Evolutionary conservation across 2,888 invertebrate species (phyloP).

Genomic region (Cataglyphis rosenhaueri): DNA sequence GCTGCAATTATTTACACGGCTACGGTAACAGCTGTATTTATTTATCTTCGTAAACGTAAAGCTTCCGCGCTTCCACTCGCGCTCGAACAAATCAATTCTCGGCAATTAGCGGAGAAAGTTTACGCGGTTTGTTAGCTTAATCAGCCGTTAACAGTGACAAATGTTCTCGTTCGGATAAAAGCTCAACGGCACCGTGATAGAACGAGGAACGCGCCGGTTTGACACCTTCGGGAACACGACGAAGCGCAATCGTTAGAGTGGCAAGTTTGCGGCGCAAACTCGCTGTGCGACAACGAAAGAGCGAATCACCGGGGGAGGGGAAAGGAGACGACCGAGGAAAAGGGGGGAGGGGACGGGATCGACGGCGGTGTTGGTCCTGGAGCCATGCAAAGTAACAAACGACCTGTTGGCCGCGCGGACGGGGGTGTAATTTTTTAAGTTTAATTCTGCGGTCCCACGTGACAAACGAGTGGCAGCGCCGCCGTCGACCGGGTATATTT

Average conservation of each 20-base stretch:
- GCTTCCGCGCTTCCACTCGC: neutral
- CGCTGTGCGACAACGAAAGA: conserved; percentile 11
- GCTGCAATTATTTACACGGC: neutral
- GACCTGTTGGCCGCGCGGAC: conserved; percentile 70
- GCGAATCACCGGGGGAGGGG: conserved; percentile 12
- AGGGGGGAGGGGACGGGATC: neutral
- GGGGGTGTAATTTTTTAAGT: conserved; percentile 77
- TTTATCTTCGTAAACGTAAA: neutral
- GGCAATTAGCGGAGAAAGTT: conserved; percentile 27
- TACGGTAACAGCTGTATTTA: neutral
- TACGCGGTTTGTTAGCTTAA: conserved; percentile 25
- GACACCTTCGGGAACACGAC: conserved; percentile 59
- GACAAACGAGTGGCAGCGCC: conserved; percentile 72
- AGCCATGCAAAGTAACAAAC: conserved; percentile 71
- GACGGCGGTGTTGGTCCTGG: neutral
- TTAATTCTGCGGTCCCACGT: conserved; percentile 77
- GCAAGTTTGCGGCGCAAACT: conserved; percentile 61
- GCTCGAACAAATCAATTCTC: conserved; percentile 30
- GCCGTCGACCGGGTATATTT: conserved; percentile 63
- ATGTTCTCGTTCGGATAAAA: conserved; percentile 45
- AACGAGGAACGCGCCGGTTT: conserved; percentile 41
- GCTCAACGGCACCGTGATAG: neutral
- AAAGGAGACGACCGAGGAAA: neutral
- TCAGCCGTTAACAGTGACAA: conserved; percentile 50
- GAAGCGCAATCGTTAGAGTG: conserved; percentile 62